Conservation (phyloP, 1,140 invertebrate species). For the Cepaea nemoralis region DNA sequence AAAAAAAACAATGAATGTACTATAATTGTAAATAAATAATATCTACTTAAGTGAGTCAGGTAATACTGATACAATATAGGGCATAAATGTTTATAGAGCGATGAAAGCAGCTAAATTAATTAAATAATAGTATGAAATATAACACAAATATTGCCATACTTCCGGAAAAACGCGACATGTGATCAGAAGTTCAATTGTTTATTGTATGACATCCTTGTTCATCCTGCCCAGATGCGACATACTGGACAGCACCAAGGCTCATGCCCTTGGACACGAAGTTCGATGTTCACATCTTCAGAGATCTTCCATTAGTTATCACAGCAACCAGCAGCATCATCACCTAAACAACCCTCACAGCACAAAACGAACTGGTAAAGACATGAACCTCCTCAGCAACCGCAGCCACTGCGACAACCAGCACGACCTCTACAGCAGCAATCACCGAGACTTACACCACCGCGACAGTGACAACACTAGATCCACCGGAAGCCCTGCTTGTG, state of each 20-base stretch:
- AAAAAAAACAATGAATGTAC: too few species aligned
- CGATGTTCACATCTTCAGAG: neutral
- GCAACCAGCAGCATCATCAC: slow-evolving; percentile 14
- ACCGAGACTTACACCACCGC: neutral
- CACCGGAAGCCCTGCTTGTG: slow-evolving; percentile 31
- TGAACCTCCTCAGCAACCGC: slow-evolving; percentile 4
- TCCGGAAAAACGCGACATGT: too few species aligned
- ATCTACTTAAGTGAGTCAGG: too few species aligned
- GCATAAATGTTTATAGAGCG: too few species aligned
- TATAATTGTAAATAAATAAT: too few species aligned
- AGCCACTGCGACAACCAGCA: neutral
- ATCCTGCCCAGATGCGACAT: slow-evolving; percentile 14
- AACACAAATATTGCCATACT: too few species aligned
- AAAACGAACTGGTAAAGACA: neutral
- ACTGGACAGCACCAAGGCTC: neutral
- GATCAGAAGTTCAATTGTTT: too few species aligned
- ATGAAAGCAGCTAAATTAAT: too few species aligned
- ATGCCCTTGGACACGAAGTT: neutral
- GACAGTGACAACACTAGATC: slow-evolving; percentile 26
- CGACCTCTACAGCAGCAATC: neutral
- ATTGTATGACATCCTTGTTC: too few species aligned
- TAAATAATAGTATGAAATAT: too few species aligned
- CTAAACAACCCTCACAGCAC: neutral
- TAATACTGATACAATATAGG: too few species aligned
- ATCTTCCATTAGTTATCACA: neutral